Base-by-base conservation (phyloP, 1,140 invertebrate species). In the Psix sp. region DNA sequence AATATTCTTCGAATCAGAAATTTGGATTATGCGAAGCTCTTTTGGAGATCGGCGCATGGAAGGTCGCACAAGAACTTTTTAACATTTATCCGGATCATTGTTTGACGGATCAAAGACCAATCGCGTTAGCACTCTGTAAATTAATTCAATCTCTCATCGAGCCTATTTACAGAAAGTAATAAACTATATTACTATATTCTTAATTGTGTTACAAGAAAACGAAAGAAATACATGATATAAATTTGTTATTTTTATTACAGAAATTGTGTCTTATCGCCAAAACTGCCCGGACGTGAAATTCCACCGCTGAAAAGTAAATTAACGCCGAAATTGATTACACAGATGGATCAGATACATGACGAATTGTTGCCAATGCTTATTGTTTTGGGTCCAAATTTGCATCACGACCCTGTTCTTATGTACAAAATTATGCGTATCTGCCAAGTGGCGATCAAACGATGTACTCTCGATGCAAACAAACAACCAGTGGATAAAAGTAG, bases 21-120 rank as follows among this genome's bases (percentile, higher is more conserved):
- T 91, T 99, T 76, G 94, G 95, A 29, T 87, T 99, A 3, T 94
- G 94, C 81, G 94, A 97, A 83, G 96, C 96, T 1, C 83, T 99
- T 3, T 82, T 99, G 3, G 90, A 92, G 74, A 91, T 98, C 66
- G 97, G 95, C 13, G 95, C 95, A 75, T 99, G 97, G 97, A 90
- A 92, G 7, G 93, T 94, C 79, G 96, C 95, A 5, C 88, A 92
- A 49, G 88, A 89, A 42, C 88, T 99, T 26, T 92, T 96, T 14
- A 91, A 92, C 54, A 89, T 92, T 48, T 89, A 98, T 52, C 97
- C 97, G 1, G 93, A 95, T 36, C 92, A 92, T 83, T 94, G 91
- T 82, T 90, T 94, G 7, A 90, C 94, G 0, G 92, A 94, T 65
- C 91, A 96, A 78, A 89, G 90, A 57, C 91, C 94, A 14, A 93